Evolutionary conservation across 2,113 vertebrate species (phyloP).

Genomic region (Neogobius melanostomus): DNA sequence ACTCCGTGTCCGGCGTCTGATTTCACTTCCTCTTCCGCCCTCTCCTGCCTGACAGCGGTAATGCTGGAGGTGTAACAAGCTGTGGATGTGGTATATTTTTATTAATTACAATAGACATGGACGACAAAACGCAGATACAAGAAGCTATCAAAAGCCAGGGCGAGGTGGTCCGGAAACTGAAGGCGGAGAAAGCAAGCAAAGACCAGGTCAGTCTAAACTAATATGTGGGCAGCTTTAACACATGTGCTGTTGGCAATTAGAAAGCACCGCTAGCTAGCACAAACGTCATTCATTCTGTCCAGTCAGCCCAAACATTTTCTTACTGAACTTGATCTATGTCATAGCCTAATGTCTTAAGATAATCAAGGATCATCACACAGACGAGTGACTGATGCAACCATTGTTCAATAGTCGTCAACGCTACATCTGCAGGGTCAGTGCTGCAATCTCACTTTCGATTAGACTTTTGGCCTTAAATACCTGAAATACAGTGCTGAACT

Average conservation of each 20-base stretch:
- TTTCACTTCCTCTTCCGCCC: constrained; percentile 36
- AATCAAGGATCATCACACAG: background rate
- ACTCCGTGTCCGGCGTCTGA: background rate
- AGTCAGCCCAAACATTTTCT: background rate
- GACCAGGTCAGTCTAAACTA: constrained; percentile 71
- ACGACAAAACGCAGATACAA: constrained; percentile 68
- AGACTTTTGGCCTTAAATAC: background rate
- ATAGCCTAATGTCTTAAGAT: background rate
- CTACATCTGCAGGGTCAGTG: background rate
- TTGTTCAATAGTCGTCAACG: too few relatives aligned
- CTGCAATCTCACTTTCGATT: background rate
- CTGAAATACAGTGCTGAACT: background rate
- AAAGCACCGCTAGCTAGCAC: background rate
- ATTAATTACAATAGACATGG: constrained; percentile 56
- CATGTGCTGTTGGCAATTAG: constrained; percentile 7
- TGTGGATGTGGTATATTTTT: too few relatives aligned
- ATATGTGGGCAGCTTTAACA: background rate
- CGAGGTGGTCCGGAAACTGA: constrained; percentile 76
- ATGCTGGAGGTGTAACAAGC: background rate
- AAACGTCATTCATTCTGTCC: constrained; percentile 4
- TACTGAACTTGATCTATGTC: background rate
- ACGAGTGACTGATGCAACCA: background rate
- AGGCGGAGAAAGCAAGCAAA: constrained; percentile 75
- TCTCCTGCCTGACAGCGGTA: background rate
- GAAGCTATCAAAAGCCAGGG: constrained; percentile 77